Evolutionary conservation across 1,140 invertebrate genomes (phyloP).

Genomic region (Drosophila ironensis): DNA sequence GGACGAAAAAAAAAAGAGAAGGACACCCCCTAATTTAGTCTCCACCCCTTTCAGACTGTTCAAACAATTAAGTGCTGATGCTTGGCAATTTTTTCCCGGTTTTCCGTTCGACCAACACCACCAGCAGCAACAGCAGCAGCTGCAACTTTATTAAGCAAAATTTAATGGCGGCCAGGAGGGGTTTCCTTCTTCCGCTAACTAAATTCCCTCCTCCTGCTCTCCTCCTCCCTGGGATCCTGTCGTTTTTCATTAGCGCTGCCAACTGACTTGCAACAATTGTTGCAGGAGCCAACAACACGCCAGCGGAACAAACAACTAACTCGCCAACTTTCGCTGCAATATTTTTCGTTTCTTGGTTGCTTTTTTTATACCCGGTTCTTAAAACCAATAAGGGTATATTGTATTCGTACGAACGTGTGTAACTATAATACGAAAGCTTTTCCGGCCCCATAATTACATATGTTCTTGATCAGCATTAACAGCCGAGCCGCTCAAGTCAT

Average conservation of each 20-base stretch:
- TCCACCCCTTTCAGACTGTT: constrained; percentile 2
- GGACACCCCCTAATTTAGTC: constrained; percentile 3
- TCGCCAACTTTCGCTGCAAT: constrained; percentile 61
- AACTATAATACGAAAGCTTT: too few relatives aligned
- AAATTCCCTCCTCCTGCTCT: not conserved
- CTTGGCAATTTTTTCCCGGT: constrained; percentile 61
- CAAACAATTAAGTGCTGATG: constrained; percentile 80
- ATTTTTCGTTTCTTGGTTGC: constrained; percentile 47
- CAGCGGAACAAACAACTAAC: constrained; percentile 26
- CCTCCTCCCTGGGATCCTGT: constrained; percentile 21
- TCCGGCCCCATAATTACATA: too few relatives aligned
- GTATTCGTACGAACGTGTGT: too few relatives aligned
- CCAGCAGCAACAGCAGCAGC: too few relatives aligned
- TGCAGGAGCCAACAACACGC: constrained; percentile 30
- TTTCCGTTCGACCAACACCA: constrained; percentile 6
- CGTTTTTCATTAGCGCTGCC: constrained; percentile 73
- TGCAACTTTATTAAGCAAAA: constrained; percentile 81
- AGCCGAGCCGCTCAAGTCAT: too few relatives aligned
- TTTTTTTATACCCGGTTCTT: too few relatives aligned
- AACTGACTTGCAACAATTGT: constrained; percentile 80
- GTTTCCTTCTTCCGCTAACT: not conserved
- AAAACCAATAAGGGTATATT: too few relatives aligned
- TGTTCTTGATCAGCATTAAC: too few relatives aligned
- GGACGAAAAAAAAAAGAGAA: not conserved
- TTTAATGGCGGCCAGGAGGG: constrained; percentile 54